Conservation (phyloP, 2,113 vertebrate genomes). For the Oostethus manadensis region DNA sequence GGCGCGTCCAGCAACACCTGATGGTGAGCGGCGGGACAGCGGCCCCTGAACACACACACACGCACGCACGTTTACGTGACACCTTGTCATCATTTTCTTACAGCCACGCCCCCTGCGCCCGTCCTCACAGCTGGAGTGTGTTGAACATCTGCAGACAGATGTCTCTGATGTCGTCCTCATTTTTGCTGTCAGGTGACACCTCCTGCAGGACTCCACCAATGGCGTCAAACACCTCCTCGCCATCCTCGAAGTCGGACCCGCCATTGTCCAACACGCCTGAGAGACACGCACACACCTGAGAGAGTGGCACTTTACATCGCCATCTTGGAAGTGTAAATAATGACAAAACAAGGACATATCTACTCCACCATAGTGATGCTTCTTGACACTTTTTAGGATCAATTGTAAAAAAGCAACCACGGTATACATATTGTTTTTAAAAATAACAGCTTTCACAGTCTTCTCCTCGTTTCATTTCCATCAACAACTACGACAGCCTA, state of each 20-base stretch:
- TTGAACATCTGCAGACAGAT: slow-evolving; percentile 95
- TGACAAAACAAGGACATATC: too few species aligned
- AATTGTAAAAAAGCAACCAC: too few species aligned
- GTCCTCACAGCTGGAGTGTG: slow-evolving; percentile 84
- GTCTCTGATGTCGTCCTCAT: slow-evolving; percentile 83
- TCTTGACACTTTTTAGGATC: too few species aligned
- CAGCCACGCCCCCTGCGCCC: neutral
- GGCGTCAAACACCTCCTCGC: slow-evolving; percentile 89
- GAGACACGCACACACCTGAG: neutral
- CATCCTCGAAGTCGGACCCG: slow-evolving; percentile 88
- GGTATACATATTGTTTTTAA: too few species aligned
- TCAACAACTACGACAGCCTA: too few species aligned
- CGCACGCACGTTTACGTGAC: neutral
- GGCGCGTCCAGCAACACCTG: slow-evolving; percentile 87
- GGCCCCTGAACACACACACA: slow-evolving; percentile 49
- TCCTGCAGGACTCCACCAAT: slow-evolving; percentile 89
- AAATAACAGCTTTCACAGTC: too few species aligned
- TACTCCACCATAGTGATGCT: too few species aligned
- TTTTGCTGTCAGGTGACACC: slow-evolving; percentile 84
- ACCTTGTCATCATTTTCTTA: too few species aligned
- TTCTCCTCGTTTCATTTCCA: too few species aligned
- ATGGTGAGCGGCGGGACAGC: slow-evolving; percentile 49
- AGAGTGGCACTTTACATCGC: too few species aligned
- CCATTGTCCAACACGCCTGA: slow-evolving; percentile 84
- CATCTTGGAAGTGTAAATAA: too few species aligned